phyloP scores from a whole-genome alignment of 2,797 vertebrate species.

The Cryptoprocta ferox region DNA sequence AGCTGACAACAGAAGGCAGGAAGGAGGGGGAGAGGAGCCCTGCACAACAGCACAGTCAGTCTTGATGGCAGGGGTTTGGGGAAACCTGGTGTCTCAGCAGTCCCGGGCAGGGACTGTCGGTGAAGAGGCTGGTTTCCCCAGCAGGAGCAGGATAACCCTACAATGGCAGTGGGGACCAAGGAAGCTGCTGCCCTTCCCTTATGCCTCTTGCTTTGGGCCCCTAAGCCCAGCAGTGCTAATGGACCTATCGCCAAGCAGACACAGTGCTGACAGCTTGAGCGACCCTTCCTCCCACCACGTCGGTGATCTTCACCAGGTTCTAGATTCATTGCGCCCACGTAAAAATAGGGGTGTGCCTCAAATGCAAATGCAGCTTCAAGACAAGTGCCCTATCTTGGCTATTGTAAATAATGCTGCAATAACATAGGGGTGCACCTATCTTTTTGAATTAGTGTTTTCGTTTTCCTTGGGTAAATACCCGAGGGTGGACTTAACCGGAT shows the following conservation, averaged over 20 bases:
- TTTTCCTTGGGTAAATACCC: not conserved
- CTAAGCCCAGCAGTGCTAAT: too few species aligned
- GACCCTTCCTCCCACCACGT: too few species aligned
- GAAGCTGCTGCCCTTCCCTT: not conserved
- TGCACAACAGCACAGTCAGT: not conserved
- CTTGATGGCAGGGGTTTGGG: not conserved
- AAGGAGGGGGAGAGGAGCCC: not conserved
- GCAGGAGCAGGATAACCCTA: accelerated
- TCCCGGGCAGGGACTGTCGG: not conserved
- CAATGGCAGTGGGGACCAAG: accelerated
- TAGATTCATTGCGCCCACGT: not conserved
- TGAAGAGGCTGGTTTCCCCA: not conserved
- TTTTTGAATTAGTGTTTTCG: not conserved
- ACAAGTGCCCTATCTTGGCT: not conserved
- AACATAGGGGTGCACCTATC: not conserved
- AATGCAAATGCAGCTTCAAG: not conserved
- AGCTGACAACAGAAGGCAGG: not conserved
- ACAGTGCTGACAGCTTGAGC: too few species aligned
- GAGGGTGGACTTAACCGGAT: not conserved
- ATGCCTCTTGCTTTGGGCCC: not conserved
- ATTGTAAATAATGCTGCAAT: not conserved
- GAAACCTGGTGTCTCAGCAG: accelerated
- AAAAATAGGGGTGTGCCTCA: not conserved
- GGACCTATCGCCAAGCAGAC: not conserved
- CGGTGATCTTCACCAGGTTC: not conserved